Conservation (phyloP, 2,888 invertebrate genomes). For the Plagiodera versicolora region DNA sequence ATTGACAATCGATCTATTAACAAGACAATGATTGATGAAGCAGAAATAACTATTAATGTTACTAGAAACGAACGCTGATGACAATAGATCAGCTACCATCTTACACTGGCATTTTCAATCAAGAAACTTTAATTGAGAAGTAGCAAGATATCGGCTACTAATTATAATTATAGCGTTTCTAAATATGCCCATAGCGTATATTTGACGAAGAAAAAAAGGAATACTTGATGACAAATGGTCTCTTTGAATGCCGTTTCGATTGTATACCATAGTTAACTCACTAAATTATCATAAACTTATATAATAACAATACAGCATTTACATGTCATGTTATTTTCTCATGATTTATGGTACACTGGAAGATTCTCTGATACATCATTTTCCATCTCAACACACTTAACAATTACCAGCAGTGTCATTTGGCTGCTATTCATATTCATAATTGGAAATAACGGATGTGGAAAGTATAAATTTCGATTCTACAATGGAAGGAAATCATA, state of each 20-base stretch:
- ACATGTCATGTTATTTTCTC: conserved; percentile 39
- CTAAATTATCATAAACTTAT: conserved; percentile 44
- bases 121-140: conserved; percentile 18
- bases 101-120: conserved; percentile 26
- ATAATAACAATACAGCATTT: conserved; percentile 46
- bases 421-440: conserved; percentile 31
- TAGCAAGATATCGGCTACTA: conserved; percentile 22
- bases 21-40: background rate
- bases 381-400: conserved; percentile 24
- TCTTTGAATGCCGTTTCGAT: conserved; percentile 42
- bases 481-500: conserved; percentile 25
- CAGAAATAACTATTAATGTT: no score
- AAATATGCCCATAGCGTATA: conserved; percentile 26
- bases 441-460: conserved; percentile 31
- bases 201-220: conserved; percentile 28
- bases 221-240: conserved; percentile 44
- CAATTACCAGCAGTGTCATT: conserved; percentile 29
- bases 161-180: conserved; percentile 32
- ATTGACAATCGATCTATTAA: background rate
- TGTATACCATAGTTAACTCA: conserved; percentile 41
- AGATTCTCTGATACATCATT: conserved; percentile 36
- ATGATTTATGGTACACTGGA: conserved; percentile 43
- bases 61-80: conserved; percentile 8
- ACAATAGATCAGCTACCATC: conserved; percentile 22
- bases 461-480: conserved; percentile 28